Evolutionary conservation across 2,113 vertebrate genomes (phyloP), one percentile per base, ranked within the genome.

Genomic region (Acinonyx jubatus): DNA sequence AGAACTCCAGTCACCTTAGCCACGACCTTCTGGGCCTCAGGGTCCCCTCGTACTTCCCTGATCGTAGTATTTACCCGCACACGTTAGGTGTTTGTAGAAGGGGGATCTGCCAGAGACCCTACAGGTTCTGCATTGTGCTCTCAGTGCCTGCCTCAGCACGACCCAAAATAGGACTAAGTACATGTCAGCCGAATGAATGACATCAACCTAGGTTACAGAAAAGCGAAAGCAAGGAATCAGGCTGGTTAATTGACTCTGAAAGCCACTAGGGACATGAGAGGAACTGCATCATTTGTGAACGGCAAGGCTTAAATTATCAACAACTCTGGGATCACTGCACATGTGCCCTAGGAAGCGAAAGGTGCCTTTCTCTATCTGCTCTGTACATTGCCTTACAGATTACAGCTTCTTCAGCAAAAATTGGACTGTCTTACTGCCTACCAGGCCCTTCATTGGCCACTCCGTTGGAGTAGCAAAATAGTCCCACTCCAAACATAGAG

Each of bases 51-150:
- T 12, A 11, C 45, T 29, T 18, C 27, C 55, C 10, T 3, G 5
- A 0, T 13, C 29, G 12, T 9, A 38, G 7, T 2, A 31, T 29
- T 78, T 8, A 25, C 31, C 31, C 10, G 10, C 52, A 5, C 0
- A 0, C 0, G 18, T n/a, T 23, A 16, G 68, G 38, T 61, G 1
- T 68, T 48, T 14, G 41, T 29, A 48, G 50, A 82, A 50, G 15
- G 4, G 16, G 9, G 9, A 11, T 1, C 31, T 21, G 29, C 45
- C 66, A 31, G 23, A 68, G 1, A 7, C 13, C 68, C 31, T 74
- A 87, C 31, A 25, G 2, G 0, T 63, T 27, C 9, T 3, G 25
- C 21, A 9, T 31, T 21, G 14, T 16, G n/a, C 23, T 79, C 63
- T 84, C 9, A 0, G n/a, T 19, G 33, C 38, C 45, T 29, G 19